These are phyloP conservation scores for Equus przewalskii DNA, from an alignment of 2,113 vertebrate genomes.

Conservation along the genomic window DNA sequence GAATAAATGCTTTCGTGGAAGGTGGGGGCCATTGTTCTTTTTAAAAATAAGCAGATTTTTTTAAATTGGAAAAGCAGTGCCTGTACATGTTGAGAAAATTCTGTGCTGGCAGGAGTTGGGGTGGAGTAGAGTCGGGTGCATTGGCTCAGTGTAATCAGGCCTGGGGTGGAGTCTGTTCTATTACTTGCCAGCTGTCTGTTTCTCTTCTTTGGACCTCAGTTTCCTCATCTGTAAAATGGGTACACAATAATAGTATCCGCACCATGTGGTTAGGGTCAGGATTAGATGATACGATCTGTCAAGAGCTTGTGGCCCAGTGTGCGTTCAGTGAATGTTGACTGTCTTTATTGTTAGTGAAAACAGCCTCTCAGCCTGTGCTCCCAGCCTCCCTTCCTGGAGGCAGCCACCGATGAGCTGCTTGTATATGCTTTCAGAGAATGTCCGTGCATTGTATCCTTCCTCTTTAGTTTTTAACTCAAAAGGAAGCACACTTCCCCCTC, in stretches of 20 bases:
- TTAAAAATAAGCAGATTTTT: neutral
- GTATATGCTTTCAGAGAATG: accelerated
- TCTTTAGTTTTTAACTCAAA: neutral
- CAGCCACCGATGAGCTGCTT: accelerated
- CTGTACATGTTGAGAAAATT: accelerated
- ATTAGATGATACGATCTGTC: neutral
- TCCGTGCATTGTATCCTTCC: accelerated
- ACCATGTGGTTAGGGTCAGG: accelerated
- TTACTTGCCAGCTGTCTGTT: neutral
- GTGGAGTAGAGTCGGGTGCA: accelerated
- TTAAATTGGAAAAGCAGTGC: neutral
- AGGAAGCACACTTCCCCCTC: neutral
- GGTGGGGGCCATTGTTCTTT: neutral
- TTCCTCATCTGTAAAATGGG: neutral
- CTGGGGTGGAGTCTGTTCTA: accelerated
- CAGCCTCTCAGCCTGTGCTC: neutral
- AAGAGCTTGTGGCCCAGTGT: accelerated
- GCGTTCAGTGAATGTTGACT: accelerated
- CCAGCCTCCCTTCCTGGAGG: accelerated
- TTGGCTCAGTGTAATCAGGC: accelerated
- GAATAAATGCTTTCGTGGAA: neutral
- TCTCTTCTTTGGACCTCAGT: neutral
- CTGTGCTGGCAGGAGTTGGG: neutral
- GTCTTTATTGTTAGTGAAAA: accelerated
- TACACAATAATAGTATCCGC: accelerated